These are phyloP conservation scores for Trididemnum nubilum DNA, from an alignment of 23 tunicate genomes.

Conservation along the genomic window DNA sequence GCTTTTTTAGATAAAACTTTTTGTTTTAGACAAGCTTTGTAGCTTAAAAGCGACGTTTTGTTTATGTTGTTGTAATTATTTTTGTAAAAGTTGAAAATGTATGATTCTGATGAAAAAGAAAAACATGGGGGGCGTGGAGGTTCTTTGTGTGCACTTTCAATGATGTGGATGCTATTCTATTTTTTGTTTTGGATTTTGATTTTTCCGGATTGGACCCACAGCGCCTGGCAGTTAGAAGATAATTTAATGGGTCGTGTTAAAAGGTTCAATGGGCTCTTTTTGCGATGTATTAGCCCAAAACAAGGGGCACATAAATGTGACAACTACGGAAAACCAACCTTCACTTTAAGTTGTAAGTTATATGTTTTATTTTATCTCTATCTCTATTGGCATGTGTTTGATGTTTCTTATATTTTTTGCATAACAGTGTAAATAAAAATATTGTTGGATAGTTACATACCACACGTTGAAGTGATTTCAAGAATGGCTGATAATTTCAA, in stretches of 20 bases:
- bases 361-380: no score
- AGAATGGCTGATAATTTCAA: no score
- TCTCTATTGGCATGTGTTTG: no score
- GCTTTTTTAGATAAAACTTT: no score
- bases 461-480: no score
- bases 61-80: no score
- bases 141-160: constrained; percentile 27
- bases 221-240: constrained; percentile 63
- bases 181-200: constrained; percentile 26
- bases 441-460: no score
- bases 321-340: constrained; percentile 36
- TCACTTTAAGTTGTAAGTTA: neutral
- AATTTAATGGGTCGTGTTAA: constrained; percentile 40
- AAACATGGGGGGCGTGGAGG: constrained; percentile 42
- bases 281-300: constrained; percentile 41
- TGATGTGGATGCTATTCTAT: constrained; percentile 55
- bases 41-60: no score
- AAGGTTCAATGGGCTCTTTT: constrained; percentile 21
- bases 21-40: no score
- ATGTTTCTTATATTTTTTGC: no score
- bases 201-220: constrained; percentile 64
- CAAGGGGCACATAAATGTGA: constrained; percentile 35
- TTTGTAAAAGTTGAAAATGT: no score
- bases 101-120: constrained; percentile 27
- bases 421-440: no score